Conservation (phyloP, 2,113 vertebrate genomes). For the Paradoxurus hermaphroditus region DNA sequence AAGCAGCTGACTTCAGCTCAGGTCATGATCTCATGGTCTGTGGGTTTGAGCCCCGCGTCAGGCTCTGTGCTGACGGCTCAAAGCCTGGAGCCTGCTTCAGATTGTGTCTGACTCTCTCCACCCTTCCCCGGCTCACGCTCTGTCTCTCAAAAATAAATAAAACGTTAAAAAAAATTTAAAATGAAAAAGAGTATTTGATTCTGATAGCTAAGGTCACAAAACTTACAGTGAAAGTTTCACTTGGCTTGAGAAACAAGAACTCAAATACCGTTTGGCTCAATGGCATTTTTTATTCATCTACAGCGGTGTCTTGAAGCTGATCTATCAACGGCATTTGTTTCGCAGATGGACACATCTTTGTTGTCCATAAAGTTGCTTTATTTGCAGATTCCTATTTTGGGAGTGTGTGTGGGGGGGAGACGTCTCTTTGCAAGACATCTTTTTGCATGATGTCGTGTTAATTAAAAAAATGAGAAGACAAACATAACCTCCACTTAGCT, state of each 20-base stretch:
- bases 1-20: too few relatives aligned
- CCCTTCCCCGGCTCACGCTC: too few relatives aligned
- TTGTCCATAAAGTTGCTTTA: background rate
- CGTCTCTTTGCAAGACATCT: background rate
- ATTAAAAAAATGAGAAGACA: background rate
- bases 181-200: constrained; percentile 15
- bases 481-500: background rate
- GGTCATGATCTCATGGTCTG: too few relatives aligned
- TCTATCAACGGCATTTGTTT: background rate
- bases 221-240: background rate
- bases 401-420: background rate
- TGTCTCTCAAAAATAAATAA: too few relatives aligned
- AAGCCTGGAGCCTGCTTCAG: too few relatives aligned
- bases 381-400: background rate
- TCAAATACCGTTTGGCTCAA: background rate
- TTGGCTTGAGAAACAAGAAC: background rate
- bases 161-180: too few relatives aligned
- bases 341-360: background rate
- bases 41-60: too few relatives aligned
- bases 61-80: too few relatives aligned
- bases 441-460: background rate
- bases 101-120: too few relatives aligned
- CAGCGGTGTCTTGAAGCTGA: background rate
- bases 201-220: background rate
- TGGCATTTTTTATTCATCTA: background rate